These are phyloP conservation scores for Hetaerina titia DNA, from an alignment of 2,888 invertebrate species.

Conservation along the genomic window DNA sequence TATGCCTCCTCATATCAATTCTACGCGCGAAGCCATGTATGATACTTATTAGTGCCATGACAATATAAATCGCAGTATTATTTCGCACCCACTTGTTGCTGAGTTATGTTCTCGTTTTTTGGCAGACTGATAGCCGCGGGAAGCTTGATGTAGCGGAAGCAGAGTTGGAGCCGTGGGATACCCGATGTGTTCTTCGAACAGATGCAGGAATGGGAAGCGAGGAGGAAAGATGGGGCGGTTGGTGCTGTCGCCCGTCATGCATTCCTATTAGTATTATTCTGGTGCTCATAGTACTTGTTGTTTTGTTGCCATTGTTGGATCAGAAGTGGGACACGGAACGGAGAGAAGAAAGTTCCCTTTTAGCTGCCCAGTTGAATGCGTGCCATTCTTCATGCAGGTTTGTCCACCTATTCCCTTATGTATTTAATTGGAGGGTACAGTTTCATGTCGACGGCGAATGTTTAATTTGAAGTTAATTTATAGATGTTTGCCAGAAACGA, in stretches of 20 bases:
- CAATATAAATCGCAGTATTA: background rate
- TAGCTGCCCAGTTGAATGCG: constrained; percentile 76
- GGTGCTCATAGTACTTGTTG: constrained; percentile 88
- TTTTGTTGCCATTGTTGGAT: constrained; percentile 86
- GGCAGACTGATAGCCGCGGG: constrained; percentile 60
- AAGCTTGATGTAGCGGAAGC: constrained; percentile 75
- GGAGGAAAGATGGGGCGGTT: constrained; percentile 77
- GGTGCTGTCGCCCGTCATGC: constrained; percentile 88
- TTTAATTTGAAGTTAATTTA: background rate
- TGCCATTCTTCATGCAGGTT: constrained; percentile 85
- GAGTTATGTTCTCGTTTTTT: background rate
- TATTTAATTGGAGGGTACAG: background rate
- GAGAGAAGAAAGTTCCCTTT: constrained; percentile 75
- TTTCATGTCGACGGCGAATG: background rate
- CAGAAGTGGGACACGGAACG: constrained; percentile 80
- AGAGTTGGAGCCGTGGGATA: constrained; percentile 88
- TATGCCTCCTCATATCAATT: too few relatives aligned
- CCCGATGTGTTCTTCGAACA: constrained; percentile 86
- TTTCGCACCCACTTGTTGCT: background rate
- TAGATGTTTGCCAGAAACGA: too few relatives aligned
- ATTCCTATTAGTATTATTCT: constrained; percentile 90
- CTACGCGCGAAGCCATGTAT: too few relatives aligned
- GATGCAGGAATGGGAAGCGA: constrained; percentile 75
- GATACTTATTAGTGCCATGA: too few relatives aligned
- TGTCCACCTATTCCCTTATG: constrained; percentile 71